Conservation (phyloP, 2,888 invertebrate species). For the Euplagia quadripunctaria region DNA sequence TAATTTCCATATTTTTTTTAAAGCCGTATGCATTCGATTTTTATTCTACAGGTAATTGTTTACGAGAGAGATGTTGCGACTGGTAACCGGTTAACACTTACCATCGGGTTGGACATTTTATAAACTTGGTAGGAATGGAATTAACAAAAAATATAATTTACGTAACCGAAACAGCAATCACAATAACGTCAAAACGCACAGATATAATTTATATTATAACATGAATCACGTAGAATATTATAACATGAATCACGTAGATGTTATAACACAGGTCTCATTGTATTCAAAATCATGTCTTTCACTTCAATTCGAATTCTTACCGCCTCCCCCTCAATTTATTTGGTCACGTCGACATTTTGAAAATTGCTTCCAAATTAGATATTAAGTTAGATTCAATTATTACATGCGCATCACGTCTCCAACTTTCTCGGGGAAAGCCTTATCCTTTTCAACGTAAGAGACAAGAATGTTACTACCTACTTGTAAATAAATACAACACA, state of each 20-base stretch:
- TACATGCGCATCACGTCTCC: slow-evolving; percentile 75
- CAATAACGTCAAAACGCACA: slow-evolving; percentile 1
- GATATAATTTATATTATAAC: slow-evolving; percentile 8
- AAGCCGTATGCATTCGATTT: neutral
- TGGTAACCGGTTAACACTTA: neutral
- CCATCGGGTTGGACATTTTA: neutral
- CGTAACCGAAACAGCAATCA: neutral
- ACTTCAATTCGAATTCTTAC: slow-evolving; percentile 43
- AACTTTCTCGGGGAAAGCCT: slow-evolving; percentile 74
- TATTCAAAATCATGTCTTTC: slow-evolving; percentile 35
- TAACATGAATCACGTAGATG: slow-evolving; percentile 21
- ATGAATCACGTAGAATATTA: slow-evolving; percentile 14
- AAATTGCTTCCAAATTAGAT: slow-evolving; percentile 66
- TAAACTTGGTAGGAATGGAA: neutral
- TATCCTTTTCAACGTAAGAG: slow-evolving; percentile 19
- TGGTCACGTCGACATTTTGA: slow-evolving; percentile 69
- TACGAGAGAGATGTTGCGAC: neutral
- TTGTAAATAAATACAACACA: neutral
- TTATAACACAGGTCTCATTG: slow-evolving; percentile 19
- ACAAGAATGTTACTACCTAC: slow-evolving; percentile 2
- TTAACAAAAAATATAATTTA: neutral
- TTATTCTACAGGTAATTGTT: neutral
- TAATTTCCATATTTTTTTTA: neutral
- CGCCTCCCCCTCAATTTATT: slow-evolving; percentile 54
- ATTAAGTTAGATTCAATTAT: slow-evolving; percentile 45